Percentiles rank a stretch among this genome's conserved stretches.
These are phyloP conservation scores for Oedothorax gibbosus DNA, from an alignment of 1,140 invertebrate genomes.

Conservation along the genomic window DNA sequence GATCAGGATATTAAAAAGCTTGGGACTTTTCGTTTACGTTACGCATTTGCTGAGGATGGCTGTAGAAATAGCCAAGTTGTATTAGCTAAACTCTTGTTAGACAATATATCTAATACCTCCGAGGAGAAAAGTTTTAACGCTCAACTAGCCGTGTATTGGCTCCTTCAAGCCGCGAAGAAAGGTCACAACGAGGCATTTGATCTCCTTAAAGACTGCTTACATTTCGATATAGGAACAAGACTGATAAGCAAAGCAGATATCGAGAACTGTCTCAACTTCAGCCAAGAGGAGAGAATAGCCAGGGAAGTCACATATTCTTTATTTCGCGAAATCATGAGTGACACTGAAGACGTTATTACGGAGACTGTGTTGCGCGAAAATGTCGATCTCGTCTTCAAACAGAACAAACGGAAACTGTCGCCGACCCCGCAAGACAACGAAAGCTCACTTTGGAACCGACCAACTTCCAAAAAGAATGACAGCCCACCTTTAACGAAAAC, in stretches of 20 bases:
- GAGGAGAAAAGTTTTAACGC: slow-evolving; percentile 76
- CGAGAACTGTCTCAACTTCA: slow-evolving; percentile 51
- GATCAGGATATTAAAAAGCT: background rate
- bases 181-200: slow-evolving; percentile 87
- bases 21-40: slow-evolving; percentile 72
- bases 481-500: background rate
- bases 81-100: slow-evolving; percentile 79
- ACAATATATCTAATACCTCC: slow-evolving; percentile 75
- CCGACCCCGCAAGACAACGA: background rate
- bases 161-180: slow-evolving; percentile 89
- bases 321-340: slow-evolving; percentile 52
- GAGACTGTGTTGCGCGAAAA: slow-evolving; percentile 38
- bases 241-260: slow-evolving; percentile 32
- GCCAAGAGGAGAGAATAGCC: slow-evolving; percentile 40
- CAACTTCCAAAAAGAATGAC: background rate
- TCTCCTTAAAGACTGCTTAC: slow-evolving; percentile 81
- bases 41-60: slow-evolving; percentile 81
- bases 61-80: slow-evolving; percentile 84
- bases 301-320: slow-evolving; percentile 39
- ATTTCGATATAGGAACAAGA: slow-evolving; percentile 75
- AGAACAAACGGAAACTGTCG: background rate
- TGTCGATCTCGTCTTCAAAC: slow-evolving; percentile 28
- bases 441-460: background rate
- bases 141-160: slow-evolving; percentile 83
- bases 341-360: slow-evolving; percentile 40